These are phyloP conservation scores for Cosmopolites sordidus DNA, from an alignment of 2,888 invertebrate species.

Conservation along the genomic window DNA sequence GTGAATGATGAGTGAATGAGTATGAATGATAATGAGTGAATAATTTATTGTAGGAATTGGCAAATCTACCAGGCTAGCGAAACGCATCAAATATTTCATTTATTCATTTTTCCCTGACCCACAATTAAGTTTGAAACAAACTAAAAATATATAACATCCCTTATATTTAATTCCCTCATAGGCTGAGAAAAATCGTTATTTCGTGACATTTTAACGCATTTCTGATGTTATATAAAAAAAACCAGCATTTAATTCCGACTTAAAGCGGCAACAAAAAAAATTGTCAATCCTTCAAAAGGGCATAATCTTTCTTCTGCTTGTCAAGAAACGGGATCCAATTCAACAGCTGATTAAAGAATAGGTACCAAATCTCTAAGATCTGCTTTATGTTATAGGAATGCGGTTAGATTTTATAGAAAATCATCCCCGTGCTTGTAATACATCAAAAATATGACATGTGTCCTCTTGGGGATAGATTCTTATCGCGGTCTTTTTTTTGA, in stretches of 20 bases:
- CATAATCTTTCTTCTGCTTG: constrained; percentile 20
- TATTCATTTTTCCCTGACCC: too few species aligned
- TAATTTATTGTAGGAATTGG: too few species aligned
- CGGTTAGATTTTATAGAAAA: constrained; percentile 20
- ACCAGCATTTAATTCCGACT: constrained; percentile 11
- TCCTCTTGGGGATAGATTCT: constrained; percentile 14
- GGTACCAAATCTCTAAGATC: constrained; percentile 9
- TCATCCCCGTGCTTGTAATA: constrained; percentile 22
- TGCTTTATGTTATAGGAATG: constrained; percentile 12
- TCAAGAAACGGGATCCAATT: constrained; percentile 12
- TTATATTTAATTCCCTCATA: too few species aligned
- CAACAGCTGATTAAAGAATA: constrained; percentile 16
- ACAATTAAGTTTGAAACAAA: too few species aligned
- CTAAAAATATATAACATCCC: too few species aligned
- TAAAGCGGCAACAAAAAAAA: constrained; percentile 11
- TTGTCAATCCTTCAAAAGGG: constrained; percentile 13
- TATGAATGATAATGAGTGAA: too few species aligned
- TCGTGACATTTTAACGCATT: constrained; percentile 5
- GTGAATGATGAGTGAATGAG: too few species aligned
- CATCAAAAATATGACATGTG: constrained; percentile 24
- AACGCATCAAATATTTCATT: too few species aligned
- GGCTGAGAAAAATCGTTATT: constrained; percentile 8
- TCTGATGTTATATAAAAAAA: not conserved
- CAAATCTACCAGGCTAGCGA: too few species aligned
- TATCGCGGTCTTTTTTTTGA: constrained; percentile 11